Percentiles rank a stretch among this genome's conserved stretches.
These are phyloP conservation scores for Eospalax fontanierii DNA, from an alignment of 2,797 vertebrate genomes.

Conservation along the genomic window DNA sequence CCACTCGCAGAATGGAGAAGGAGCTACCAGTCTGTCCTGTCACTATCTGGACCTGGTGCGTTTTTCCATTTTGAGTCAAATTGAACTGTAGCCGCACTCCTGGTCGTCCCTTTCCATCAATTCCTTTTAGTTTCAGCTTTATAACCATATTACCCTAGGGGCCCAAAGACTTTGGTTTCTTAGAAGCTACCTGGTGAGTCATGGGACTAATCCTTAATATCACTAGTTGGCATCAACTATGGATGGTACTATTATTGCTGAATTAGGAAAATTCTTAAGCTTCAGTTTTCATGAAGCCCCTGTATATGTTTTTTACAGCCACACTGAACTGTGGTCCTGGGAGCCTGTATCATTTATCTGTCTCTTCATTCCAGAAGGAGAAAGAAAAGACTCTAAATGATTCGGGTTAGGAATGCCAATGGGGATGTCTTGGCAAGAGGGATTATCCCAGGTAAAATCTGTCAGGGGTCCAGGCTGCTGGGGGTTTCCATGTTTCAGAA, in stretches of 20 bases:
- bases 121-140: background rate
- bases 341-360: background rate
- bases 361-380: background rate
- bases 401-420: constrained; percentile 51
- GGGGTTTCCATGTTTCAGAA: constrained; percentile 78
- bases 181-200: background rate
- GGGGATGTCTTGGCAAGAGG: constrained; percentile 8
- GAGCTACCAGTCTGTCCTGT: background rate
- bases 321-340: background rate
- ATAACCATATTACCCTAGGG: too few species aligned
- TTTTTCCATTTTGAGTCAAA: background rate
- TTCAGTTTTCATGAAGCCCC: background rate
- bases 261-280: background rate
- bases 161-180: background rate
- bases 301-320: background rate
- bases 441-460: constrained; percentile 68
- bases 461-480: constrained; percentile 8
- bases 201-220: background rate
- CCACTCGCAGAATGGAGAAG: background rate
- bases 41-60: background rate
- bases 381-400: background rate
- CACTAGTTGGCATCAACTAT: too few species aligned
- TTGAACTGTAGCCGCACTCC: background rate
- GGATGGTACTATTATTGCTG: background rate
- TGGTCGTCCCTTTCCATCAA: background rate